Percentiles rank a stretch among this genome's conserved stretches.
These are phyloP conservation scores for Acronicta aceris DNA, from an alignment of 2,888 invertebrate genomes.

Conservation along the genomic window DNA sequence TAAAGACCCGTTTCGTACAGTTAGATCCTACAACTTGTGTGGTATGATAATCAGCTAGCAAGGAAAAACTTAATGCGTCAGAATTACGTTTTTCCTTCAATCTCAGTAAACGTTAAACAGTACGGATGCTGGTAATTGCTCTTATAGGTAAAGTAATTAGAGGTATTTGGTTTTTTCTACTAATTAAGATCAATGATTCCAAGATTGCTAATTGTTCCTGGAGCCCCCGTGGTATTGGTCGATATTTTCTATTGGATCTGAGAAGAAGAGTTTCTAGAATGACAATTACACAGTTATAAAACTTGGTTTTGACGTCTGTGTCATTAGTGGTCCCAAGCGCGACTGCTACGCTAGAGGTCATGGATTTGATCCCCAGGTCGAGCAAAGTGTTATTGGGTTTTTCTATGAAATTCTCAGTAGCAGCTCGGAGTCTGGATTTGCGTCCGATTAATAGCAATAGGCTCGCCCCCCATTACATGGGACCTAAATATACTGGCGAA, in stretches of 20 bases:
- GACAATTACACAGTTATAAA: too few relatives aligned
- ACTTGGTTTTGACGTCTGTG: too few relatives aligned
- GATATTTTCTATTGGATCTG: slow-evolving; percentile 6
- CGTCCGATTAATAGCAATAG: too few relatives aligned
- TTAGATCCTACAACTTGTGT: slow-evolving; percentile 14
- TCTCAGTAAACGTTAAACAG: slow-evolving; percentile 19
- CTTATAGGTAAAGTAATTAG: slow-evolving; percentile 49
- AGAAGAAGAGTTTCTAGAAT: slow-evolving; percentile 14
- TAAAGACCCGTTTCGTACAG: slow-evolving; percentile 9
- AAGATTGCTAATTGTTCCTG: slow-evolving; percentile 32
- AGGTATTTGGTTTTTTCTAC: slow-evolving; percentile 39
- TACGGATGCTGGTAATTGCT: slow-evolving; percentile 46
- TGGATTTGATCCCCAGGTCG: too few relatives aligned
- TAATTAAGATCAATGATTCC: slow-evolving; percentile 51
- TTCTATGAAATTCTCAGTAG: too few relatives aligned
- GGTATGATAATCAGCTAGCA: slow-evolving; percentile 46
- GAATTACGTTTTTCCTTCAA: slow-evolving; percentile 45
- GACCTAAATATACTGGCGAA: too few relatives aligned
- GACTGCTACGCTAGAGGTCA: too few relatives aligned
- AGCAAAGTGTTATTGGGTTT: too few relatives aligned
- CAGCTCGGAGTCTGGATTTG: too few relatives aligned
- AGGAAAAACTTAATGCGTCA: slow-evolving; percentile 35
- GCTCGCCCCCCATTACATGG: too few relatives aligned
- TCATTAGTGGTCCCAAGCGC: too few relatives aligned
- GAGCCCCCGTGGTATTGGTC: slow-evolving; percentile 15